Percentiles rank a stretch among this genome's conserved stretches.
These are phyloP conservation scores for Frieseomelitta varia DNA, from an alignment of 1,140 invertebrate genomes.

Conservation along the genomic window DNA sequence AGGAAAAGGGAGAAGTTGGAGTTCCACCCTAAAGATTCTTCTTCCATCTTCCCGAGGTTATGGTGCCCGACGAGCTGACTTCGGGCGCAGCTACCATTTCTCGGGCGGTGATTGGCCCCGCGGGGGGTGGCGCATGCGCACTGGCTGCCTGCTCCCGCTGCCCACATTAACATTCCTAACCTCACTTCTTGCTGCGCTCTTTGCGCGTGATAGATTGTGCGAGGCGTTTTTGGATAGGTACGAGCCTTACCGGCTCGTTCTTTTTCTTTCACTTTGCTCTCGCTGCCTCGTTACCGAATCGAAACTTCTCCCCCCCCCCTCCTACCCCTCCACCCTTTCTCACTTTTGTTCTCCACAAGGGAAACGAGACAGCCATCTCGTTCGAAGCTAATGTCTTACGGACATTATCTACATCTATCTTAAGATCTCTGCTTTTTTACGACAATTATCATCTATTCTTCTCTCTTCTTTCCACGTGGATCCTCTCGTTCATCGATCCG, in stretches of 20 bases:
- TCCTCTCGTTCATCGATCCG: background rate
- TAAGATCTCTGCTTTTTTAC: background rate
- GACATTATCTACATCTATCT: background rate
- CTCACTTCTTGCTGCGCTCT: slow-evolving; percentile 76
- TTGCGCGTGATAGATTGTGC: slow-evolving; percentile 77
- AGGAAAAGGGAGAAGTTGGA: slow-evolving; percentile 44
- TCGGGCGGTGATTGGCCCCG: slow-evolving; percentile 80
- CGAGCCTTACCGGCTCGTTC: slow-evolving; percentile 34
- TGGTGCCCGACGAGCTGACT: slow-evolving; percentile 72
- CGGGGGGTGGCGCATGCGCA: slow-evolving; percentile 79
- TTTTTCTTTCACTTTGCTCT: slow-evolving; percentile 56
- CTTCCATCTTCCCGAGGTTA: slow-evolving; percentile 66
- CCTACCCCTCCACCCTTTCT: background rate
- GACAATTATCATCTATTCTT: background rate
- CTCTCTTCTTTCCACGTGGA: background rate
- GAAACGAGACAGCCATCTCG: background rate
- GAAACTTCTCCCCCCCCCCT: background rate
- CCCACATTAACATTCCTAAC: slow-evolving; percentile 79
- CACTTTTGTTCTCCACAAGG: background rate
- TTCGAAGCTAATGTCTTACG: background rate
- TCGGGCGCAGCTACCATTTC: slow-evolving; percentile 79
- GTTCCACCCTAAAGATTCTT: slow-evolving; percentile 58
- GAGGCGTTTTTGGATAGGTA: slow-evolving; percentile 69
- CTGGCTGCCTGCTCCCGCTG: slow-evolving; percentile 69
- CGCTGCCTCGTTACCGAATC: slow-evolving; percentile 69